Base-by-base conservation (phyloP, 2,113 vertebrate genomes). In the Mormyrus lacerda region DNA sequence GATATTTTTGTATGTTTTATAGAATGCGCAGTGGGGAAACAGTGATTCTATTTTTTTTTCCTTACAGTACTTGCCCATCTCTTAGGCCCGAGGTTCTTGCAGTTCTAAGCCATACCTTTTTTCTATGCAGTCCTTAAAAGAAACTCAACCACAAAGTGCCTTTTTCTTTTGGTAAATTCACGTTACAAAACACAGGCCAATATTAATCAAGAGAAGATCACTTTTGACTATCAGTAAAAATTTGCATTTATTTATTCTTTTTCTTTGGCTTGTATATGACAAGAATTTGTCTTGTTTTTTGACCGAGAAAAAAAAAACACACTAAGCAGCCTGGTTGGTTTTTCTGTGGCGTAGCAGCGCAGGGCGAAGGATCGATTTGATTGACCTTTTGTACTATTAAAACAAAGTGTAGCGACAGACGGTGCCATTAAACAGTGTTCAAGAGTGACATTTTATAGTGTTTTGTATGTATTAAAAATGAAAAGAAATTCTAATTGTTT, bases 381-480 rank as follows among this genome's bases (percentile, higher is more conserved):
- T 27, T 35, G 31, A 87, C 19, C 44, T 51, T 86, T 53, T 86
- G 17, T 61, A 69, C 65, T 35, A 31, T 48, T 50, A 51, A 65
- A 42, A 11, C 27, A 87, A 87, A 4, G 53, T 2, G 39, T 44
- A 45, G 8, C n/a, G 85, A 39, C 88, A 61, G 45, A 87, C 84
- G 87, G 90, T 91, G 89, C 88, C 89, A 69, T 89, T 90, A 91
- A 89, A 50, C 90, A 76, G 87, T 93, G 92, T 93, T 92, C 90
- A 87, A 92, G 93, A 92, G 94, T 94, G 92, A 93, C 90, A 91
- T 95, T 95, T 95, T 95, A 91, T 95, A 95, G 94, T 94, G 92
- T 93, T 94, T 95, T 96, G 87, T 95, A 95, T 95, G 92, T 92
- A 93, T 92, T 90, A 91, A 87, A 92, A 93, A 89, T 89, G 91